phyloP scores from a whole-genome alignment of 2,113 vertebrate species.

The Clarias gariepinus region DNA sequence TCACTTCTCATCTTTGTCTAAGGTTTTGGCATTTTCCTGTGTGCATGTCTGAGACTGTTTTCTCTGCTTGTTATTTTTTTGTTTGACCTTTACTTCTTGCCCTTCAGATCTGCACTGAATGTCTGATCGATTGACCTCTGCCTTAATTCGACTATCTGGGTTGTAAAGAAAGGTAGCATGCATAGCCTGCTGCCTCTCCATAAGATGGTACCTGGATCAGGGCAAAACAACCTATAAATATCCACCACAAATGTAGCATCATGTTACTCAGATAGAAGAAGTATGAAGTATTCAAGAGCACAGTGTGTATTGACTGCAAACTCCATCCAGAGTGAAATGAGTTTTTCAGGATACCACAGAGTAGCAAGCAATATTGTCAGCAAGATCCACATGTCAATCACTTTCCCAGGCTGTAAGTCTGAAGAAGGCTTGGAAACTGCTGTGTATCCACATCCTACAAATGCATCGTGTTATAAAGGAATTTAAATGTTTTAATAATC shows the following conservation, averaged over 20 bases:
- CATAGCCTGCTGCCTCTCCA: not conserved
- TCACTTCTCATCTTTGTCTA: not conserved
- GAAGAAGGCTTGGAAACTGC: not conserved
- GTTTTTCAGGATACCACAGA: constrained; percentile 36
- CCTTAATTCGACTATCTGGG: not conserved
- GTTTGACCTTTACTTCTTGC: not conserved
- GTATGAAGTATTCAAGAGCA: constrained; percentile 36
- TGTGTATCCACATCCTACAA: constrained; percentile 13
- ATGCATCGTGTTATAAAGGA: constrained; percentile 6
- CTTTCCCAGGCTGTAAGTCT: constrained; percentile 6
- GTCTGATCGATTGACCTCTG: not conserved
- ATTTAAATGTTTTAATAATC: not conserved
- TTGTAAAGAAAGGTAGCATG: not conserved
- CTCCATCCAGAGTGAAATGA: constrained; percentile 34
- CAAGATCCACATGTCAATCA: constrained; percentile 19
- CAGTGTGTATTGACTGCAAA: constrained; percentile 35
- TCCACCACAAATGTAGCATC: constrained; percentile 16
- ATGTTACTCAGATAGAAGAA: constrained; percentile 37
- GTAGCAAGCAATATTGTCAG: constrained; percentile 34
- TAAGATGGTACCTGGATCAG: not conserved
- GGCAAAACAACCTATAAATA: constrained; percentile 24
- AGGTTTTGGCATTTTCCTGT: not conserved
- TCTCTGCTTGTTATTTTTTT: not conserved
- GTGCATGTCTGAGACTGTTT: not conserved
- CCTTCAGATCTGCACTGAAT: not conserved